phyloP scores from a whole-genome alignment of 2,113 vertebrate genomes.

The Rhineura floridana region DNA sequence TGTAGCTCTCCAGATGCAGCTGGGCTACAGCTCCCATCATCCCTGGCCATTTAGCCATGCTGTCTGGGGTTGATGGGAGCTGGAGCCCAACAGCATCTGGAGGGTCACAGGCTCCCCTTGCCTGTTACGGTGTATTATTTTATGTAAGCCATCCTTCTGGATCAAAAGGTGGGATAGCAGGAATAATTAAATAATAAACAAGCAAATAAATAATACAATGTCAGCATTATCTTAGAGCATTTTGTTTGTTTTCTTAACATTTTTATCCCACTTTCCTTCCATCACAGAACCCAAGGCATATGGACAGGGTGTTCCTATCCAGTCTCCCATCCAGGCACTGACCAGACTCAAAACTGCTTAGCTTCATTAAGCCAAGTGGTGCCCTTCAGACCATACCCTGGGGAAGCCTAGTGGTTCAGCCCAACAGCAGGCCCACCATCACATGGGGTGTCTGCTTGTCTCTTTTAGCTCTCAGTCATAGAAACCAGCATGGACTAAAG shows the following conservation, averaged over 20 bases:
- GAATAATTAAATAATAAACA: background rate
- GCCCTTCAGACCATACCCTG: background rate
- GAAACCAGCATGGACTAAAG: background rate
- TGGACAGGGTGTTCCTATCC: background rate
- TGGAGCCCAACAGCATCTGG: too few relatives aligned
- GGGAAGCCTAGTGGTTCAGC: background rate
- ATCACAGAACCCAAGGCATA: too few relatives aligned
- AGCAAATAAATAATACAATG: too few relatives aligned
- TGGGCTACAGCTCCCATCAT: too few relatives aligned
- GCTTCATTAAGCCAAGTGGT: background rate
- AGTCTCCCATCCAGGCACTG: background rate
- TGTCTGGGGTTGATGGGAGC: too few relatives aligned
- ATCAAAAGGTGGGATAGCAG: background rate
- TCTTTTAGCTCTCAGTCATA: background rate
- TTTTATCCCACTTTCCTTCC: too few relatives aligned
- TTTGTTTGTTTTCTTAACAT: background rate
- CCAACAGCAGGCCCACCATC: background rate
- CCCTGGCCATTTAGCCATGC: too few relatives aligned
- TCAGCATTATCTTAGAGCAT: background rate
- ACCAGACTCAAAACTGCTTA: background rate
- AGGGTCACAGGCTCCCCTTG: too few relatives aligned
- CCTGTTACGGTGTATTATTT: background rate
- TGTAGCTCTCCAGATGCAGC: too few relatives aligned
- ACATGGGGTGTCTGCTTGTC: background rate
- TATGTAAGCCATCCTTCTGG: background rate